These are phyloP conservation scores for Barbus barbus DNA, from an alignment of 2,113 vertebrate species.

Conservation along the genomic window DNA sequence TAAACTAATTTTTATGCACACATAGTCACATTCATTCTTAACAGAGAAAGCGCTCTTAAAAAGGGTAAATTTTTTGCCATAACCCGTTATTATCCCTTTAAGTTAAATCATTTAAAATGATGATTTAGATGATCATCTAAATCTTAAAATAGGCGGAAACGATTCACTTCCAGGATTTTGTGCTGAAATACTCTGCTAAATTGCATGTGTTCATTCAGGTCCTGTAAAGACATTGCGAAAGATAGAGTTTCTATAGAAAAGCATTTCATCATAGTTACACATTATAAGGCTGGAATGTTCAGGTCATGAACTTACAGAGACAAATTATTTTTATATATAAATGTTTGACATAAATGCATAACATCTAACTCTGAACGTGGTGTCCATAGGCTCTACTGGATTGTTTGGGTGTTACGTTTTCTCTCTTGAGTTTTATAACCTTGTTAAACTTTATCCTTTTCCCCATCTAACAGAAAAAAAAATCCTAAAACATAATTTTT, in stretches of 20 bases:
- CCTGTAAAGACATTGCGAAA: constrained; percentile 36
- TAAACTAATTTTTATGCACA: background rate
- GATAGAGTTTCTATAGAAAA: background rate
- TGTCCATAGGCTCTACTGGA: constrained; percentile 57
- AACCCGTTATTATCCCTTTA: background rate
- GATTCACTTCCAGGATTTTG: background rate
- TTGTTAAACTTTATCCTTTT: constrained; percentile 10
- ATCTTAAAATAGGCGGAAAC: background rate
- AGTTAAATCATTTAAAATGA: background rate
- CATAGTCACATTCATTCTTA: background rate
- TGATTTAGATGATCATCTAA: background rate
- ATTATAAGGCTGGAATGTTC: background rate
- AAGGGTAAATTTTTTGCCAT: background rate
- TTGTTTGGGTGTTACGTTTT: constrained; percentile 8
- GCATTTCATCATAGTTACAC: background rate
- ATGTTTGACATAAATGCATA: background rate
- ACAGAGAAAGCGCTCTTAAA: background rate
- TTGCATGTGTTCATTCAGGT: constrained; percentile 4
- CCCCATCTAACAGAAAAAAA: background rate
- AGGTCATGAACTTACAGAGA: constrained; percentile 33
- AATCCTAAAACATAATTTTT: background rate
- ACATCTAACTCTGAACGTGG: constrained; percentile 8
- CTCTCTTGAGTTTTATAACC: constrained; percentile 24
- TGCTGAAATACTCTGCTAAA: background rate
- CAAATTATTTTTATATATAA: background rate